These are phyloP conservation scores for Rhinopithecus roxellana DNA, from an alignment of 2,113 vertebrate species.

Conservation along the genomic window DNA sequence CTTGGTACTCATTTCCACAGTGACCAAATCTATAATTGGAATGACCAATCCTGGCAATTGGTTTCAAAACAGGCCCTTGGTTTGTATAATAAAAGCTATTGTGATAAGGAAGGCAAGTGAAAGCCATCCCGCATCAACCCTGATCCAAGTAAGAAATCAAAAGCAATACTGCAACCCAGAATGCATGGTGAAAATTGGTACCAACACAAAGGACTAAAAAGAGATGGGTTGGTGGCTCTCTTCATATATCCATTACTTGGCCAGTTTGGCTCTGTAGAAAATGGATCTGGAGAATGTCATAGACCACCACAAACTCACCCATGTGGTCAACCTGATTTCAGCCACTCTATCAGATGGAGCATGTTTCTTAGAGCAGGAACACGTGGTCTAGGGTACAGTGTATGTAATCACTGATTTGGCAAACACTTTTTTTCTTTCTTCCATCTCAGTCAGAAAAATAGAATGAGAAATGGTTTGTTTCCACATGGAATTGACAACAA, in stretches of 20 bases:
- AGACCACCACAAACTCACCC: not conserved
- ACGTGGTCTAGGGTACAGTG: not conserved
- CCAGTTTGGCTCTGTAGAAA: not conserved
- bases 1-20: not conserved
- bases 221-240: too few species aligned
- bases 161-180: accelerated
- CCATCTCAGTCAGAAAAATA: not conserved
- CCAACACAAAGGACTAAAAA: not conserved
- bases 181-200: not conserved
- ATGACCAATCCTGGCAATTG: not conserved
- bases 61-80: not conserved
- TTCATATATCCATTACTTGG: too few species aligned
- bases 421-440: not conserved
- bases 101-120: not conserved
- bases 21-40: not conserved
- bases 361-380: not conserved
- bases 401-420: not conserved
- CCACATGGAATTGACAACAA: not conserved
- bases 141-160: not conserved
- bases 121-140: not conserved
- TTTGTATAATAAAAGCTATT: not conserved
- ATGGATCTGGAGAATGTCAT: not conserved
- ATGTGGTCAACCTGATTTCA: accelerated
- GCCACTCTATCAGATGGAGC: not conserved
- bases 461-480: not conserved